Evolutionary conservation across 2,888 invertebrate genomes (phyloP).

Genomic region (Sarcophaga caerulescens): DNA sequence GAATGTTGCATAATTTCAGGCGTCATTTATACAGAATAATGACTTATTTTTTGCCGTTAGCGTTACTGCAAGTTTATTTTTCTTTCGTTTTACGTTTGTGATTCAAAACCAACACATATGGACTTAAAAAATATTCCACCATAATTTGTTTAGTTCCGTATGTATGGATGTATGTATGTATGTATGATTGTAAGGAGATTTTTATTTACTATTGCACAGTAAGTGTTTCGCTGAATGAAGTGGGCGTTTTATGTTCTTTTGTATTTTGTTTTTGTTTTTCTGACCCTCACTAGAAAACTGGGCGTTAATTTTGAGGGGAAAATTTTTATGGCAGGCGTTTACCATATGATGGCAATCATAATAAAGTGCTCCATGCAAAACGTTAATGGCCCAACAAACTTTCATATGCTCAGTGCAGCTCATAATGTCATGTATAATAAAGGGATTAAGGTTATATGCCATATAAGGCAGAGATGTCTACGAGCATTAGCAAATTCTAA

Average conservation of each 20-base stretch:
- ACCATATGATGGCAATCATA: slow-evolving; percentile 57
- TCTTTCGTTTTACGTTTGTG: too few relatives aligned
- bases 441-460: too few relatives aligned
- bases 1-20: slow-evolving; percentile 55
- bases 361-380: slow-evolving; percentile 47
- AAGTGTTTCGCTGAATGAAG: slow-evolving; percentile 30
- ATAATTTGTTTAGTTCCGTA: background rate
- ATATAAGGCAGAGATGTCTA: too few relatives aligned
- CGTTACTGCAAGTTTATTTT: too few relatives aligned
- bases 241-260: slow-evolving; percentile 30
- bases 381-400: too few relatives aligned
- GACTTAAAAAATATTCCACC: too few relatives aligned
- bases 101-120: too few relatives aligned
- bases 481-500: too few relatives aligned
- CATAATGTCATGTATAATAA: too few relatives aligned
- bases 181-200: background rate
- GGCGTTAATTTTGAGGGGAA: too few relatives aligned
- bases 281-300: too few relatives aligned
- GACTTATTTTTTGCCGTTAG: slow-evolving; percentile 2
- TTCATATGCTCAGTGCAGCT: too few relatives aligned
- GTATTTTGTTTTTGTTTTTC: slow-evolving; percentile 11
- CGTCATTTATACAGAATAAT: slow-evolving; percentile 33
- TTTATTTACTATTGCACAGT: slow-evolving; percentile 9
- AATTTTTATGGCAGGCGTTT: slow-evolving; percentile 35
- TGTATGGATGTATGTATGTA: background rate